Conservation (phyloP, 2,113 vertebrate genomes). For the Formicarius rufipectus region DNA sequence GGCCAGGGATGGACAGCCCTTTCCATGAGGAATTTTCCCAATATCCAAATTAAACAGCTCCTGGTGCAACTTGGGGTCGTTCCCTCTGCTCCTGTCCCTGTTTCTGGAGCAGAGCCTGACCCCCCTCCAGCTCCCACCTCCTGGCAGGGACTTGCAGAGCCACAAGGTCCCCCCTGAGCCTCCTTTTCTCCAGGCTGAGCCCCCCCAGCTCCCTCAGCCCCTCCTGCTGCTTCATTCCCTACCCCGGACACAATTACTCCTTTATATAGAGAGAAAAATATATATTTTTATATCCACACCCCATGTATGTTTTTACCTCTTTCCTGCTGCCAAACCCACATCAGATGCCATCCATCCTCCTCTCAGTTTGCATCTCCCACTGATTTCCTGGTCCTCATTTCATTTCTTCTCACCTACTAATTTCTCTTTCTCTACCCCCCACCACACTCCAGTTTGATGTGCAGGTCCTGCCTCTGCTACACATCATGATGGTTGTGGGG, state of each 20-base stretch:
- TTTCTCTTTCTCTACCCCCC: not conserved
- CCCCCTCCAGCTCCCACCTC: not conserved
- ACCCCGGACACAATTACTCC: not conserved
- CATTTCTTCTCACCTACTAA: not conserved
- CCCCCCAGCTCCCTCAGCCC: not conserved
- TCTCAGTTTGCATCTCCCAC: not conserved
- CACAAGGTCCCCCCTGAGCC: not conserved
- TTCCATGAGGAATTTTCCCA: fast-evolving
- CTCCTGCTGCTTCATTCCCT: fast-evolving
- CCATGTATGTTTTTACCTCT: not conserved
- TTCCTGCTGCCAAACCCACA: not conserved
- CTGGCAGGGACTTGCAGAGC: not conserved
- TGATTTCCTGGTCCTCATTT: not conserved
- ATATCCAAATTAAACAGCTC: fast-evolving
- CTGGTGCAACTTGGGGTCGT: fast-evolving
- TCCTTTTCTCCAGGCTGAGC: not conserved
- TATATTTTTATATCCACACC: not conserved
- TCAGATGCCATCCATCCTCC: fast-evolving
- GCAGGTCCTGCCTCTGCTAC: too few relatives aligned
- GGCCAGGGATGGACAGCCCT: not conserved
- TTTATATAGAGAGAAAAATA: not conserved
- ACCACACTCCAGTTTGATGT: not conserved
- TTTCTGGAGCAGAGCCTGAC: not conserved
- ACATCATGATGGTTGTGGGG: not conserved
- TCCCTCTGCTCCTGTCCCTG: not conserved